phyloP scores from a whole-genome alignment of 2,113 vertebrate genomes.

The Nothocercus julius region DNA sequence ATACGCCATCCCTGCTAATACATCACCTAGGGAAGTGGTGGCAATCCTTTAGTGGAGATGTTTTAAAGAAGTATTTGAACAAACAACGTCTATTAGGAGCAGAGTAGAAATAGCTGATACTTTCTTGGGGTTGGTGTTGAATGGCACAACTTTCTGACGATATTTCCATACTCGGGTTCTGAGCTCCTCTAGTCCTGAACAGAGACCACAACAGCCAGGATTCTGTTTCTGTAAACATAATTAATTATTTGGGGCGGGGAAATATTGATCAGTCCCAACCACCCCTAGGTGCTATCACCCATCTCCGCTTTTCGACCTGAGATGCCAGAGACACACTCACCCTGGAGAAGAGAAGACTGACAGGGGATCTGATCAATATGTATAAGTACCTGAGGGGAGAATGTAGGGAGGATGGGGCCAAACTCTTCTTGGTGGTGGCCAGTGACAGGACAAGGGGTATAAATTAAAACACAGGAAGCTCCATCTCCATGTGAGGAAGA shows the following conservation, averaged over 20 bases:
- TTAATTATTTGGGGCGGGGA: neutral
- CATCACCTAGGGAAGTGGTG: neutral
- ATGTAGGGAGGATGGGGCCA: no score
- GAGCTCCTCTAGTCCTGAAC: neutral
- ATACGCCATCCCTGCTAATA: neutral
- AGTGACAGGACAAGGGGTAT: no score
- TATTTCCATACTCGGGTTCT: neutral
- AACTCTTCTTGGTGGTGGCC: no score
- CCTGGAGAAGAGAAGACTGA: no score
- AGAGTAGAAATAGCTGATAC: neutral
- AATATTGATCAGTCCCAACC: neutral
- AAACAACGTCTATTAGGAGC: neutral
- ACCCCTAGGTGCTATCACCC: neutral
- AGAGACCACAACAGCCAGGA: neutral
- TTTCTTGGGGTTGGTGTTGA: neutral
- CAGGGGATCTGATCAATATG: no score
- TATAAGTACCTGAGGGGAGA: no score
- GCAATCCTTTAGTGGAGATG: neutral
- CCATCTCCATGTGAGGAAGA: no score
- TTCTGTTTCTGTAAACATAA: neutral
- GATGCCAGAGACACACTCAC: neutral
- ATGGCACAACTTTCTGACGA: neutral
- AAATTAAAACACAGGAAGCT: no score
- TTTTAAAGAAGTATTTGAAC: neutral
- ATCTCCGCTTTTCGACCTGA: neutral